A percentile compares a stretch with the other conserved stretches of the same genome.
Evolutionary conservation across 2,888 invertebrate species (phyloP).

Genomic region (Polydrusus pterygomalis): DNA sequence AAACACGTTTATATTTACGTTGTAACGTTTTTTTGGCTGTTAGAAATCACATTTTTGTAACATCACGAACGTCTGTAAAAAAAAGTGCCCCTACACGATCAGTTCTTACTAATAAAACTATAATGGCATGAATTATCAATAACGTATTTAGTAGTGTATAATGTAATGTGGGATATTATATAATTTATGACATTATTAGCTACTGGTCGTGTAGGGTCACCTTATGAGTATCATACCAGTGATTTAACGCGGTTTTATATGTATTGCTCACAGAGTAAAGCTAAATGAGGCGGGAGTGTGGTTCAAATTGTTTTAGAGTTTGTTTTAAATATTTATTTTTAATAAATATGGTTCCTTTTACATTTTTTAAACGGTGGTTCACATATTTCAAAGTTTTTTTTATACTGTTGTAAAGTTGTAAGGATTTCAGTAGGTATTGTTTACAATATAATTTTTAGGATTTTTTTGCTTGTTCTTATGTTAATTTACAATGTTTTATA

Average conservation of each 20-base stretch:
- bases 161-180: too few relatives aligned
- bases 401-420: background rate
- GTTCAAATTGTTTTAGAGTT: background rate
- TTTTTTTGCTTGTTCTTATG: too few relatives aligned
- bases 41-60: background rate
- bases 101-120: too few relatives aligned
- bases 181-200: too few relatives aligned
- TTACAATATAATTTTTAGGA: too few relatives aligned
- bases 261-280: background rate
- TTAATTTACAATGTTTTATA: too few relatives aligned
- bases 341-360: conserved; percentile 16
- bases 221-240: too few relatives aligned
- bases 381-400: conserved; percentile 2
- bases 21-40: background rate
- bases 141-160: too few relatives aligned
- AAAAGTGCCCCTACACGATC: background rate
- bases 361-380: background rate
- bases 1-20: background rate
- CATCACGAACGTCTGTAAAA: background rate
- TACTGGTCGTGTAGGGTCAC: too few relatives aligned
- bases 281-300: background rate
- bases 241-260: background rate
- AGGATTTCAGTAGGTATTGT: too few relatives aligned
- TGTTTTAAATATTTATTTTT: conserved; percentile 14
- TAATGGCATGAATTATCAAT: too few relatives aligned